Conservation (phyloP, 1,140 invertebrate species). For the Anoplolepis gracilipes region DNA sequence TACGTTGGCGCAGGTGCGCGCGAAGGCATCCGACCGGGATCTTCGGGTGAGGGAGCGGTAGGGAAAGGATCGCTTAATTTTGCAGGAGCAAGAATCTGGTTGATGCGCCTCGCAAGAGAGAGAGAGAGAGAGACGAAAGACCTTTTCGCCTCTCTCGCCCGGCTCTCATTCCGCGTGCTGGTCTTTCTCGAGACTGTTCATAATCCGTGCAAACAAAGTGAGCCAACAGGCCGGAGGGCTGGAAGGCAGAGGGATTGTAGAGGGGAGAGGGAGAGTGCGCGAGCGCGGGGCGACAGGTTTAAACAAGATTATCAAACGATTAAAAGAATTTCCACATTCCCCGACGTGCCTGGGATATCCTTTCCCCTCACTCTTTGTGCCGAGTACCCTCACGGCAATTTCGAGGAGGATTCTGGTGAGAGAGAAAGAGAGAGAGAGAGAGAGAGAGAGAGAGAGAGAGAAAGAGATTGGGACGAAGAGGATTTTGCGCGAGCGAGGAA, state of each 20-base stretch:
- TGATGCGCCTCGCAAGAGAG: constrained; percentile 53
- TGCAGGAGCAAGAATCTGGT: constrained; percentile 70
- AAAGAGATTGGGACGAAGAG: constrained; percentile 47
- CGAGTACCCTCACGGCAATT: constrained; percentile 73
- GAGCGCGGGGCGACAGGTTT: constrained; percentile 76
- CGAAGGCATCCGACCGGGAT: constrained; percentile 54
- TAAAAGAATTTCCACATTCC: constrained; percentile 80
- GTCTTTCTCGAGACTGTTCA: constrained; percentile 73
- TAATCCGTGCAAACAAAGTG: constrained; percentile 80
- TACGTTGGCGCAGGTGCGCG: constrained; percentile 59
- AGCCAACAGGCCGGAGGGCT: constrained; percentile 66
- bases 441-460: constrained; percentile 31
- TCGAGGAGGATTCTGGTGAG: constrained; percentile 57
- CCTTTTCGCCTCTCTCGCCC: constrained; percentile 40
- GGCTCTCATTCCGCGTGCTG: constrained; percentile 43
- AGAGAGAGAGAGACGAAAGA: constrained; percentile 38
- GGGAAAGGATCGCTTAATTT: constrained; percentile 68
- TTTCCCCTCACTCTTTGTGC: constrained; percentile 40
- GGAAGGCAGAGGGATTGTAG: constrained; percentile 28
- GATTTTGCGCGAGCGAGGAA: constrained; percentile 27
- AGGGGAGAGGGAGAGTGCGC: constrained; percentile 42
- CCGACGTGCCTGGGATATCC: constrained; percentile 31
- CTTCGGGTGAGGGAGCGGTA: not conserved
- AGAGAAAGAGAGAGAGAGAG: constrained; percentile 40
- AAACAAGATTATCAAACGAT: constrained; percentile 84